Conservation (phyloP, 2,113 vertebrate genomes). For the Hemicordylus capensis region DNA sequence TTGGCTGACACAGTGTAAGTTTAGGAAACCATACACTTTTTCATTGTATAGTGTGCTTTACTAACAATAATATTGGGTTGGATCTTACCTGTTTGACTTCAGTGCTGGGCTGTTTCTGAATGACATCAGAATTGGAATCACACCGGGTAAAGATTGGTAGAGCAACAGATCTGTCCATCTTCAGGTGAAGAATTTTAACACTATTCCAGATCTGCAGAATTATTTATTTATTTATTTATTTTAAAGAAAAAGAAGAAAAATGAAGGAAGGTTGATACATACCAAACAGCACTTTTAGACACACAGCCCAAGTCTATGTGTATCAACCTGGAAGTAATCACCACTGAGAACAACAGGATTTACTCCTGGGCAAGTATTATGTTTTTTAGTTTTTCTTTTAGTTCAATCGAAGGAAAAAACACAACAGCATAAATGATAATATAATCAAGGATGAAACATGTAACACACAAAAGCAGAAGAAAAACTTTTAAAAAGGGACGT, state of each 20-base stretch:
- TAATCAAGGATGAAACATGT: no score
- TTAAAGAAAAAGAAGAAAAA: not conserved
- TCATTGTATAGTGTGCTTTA: not conserved
- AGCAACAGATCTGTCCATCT: constrained; percentile 82
- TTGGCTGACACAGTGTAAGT: no score
- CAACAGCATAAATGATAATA: no score
- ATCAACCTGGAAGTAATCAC: not conserved
- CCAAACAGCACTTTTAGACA: not conserved
- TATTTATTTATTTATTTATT: no score
- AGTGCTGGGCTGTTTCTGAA: constrained; percentile 44
- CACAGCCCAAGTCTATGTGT: not conserved
- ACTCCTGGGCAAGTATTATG: no score
- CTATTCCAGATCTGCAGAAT: constrained; percentile 78
- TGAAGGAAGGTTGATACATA: not conserved
- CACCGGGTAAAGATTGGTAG: constrained; percentile 84
- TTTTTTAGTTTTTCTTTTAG: no score
- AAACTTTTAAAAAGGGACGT: no score
- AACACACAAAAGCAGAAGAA: no score
- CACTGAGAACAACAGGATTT: not conserved
- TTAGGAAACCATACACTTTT: not conserved
- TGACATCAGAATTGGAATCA: constrained; percentile 61
- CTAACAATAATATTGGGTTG: not conserved
- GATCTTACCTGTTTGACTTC: constrained; percentile 43
- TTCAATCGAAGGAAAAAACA: no score
- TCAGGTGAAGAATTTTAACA: constrained; percentile 88